phyloP scores from a whole-genome alignment of 1,140 invertebrate genomes.

The Uloborus diversus region DNA sequence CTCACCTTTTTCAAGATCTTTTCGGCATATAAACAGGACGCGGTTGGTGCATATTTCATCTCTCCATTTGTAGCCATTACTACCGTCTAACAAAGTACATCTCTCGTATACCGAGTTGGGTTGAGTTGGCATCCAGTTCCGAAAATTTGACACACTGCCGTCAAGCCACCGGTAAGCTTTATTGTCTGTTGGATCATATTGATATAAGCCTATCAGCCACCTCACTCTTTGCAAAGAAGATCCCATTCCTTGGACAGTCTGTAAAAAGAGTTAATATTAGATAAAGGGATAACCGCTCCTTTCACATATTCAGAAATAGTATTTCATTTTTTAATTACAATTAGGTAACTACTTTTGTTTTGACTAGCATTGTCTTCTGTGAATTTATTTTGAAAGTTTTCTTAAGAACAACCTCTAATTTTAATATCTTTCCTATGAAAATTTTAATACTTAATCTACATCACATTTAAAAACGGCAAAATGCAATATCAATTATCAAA shows the following conservation, averaged over 20 bases:
- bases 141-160: constrained; percentile 37
- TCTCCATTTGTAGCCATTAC: constrained; percentile 50
- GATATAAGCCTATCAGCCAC: constrained; percentile 45
- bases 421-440: too few relatives aligned
- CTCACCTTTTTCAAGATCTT: constrained; percentile 41
- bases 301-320: too few relatives aligned
- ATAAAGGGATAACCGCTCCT: too few relatives aligned
- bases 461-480: too few relatives aligned
- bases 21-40: constrained; percentile 47
- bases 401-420: too few relatives aligned
- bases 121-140: constrained; percentile 54
- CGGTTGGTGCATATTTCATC: constrained; percentile 48
- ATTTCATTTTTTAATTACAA: too few relatives aligned
- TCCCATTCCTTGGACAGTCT: constrained; percentile 50
- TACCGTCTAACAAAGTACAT: constrained; percentile 42
- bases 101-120: constrained; percentile 50
- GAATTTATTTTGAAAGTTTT: too few relatives aligned
- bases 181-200: constrained; percentile 35
- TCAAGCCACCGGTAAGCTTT: constrained; percentile 48
- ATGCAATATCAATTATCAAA: too few relatives aligned
- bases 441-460: too few relatives aligned
- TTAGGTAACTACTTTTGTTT: too few relatives aligned
- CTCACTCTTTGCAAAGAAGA: constrained; percentile 19
- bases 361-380: too few relatives aligned
- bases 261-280: background rate